phyloP scores from a whole-genome alignment of 2,888 invertebrate species.

The Stomorhina lunata region DNA sequence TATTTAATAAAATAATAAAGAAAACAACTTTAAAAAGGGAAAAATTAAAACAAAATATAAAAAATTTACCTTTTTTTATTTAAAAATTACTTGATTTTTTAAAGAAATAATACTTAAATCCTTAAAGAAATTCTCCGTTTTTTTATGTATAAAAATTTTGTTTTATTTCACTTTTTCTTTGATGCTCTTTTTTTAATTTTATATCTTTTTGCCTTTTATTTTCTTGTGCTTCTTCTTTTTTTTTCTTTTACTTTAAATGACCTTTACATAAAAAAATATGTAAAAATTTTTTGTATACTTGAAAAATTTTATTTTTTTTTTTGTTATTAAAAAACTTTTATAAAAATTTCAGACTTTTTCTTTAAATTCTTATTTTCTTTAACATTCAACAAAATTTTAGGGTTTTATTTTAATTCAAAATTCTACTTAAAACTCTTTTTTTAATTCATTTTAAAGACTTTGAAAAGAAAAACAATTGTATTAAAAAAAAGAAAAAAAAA shows the following conservation, averaged over 20 bases:
- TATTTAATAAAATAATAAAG: constrained; percentile 19
- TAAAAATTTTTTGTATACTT: constrained; percentile 49
- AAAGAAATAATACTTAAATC: not conserved
- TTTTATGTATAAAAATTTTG: not conserved
- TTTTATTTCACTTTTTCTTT: not conserved
- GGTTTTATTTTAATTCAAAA: not conserved
- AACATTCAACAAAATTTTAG: too few species aligned
- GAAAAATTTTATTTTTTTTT: not conserved
- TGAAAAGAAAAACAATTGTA: too few species aligned
- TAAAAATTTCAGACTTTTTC: constrained; percentile 42
- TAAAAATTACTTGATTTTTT: not conserved
- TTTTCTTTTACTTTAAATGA: constrained; percentile 57
- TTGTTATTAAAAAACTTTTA: not conserved
- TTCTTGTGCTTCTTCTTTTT: constrained; percentile 18
- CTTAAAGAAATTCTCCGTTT: not conserved
- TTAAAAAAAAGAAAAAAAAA: too few species aligned
- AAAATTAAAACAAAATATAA: not conserved
- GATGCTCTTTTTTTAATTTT: not conserved
- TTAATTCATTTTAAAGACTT: too few species aligned
- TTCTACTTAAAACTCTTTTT: not conserved
- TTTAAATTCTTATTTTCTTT: too few species aligned
- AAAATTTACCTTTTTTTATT: constrained; percentile 18
- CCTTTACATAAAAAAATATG: constrained; percentile 52
- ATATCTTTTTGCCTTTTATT: constrained; percentile 30
- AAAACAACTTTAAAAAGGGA: too few species aligned